Percentiles rank a stretch among this genome's conserved stretches.
phyloP scores from a whole-genome alignment of 2,888 invertebrate genomes.

The Phymatocera aterrima region DNA sequence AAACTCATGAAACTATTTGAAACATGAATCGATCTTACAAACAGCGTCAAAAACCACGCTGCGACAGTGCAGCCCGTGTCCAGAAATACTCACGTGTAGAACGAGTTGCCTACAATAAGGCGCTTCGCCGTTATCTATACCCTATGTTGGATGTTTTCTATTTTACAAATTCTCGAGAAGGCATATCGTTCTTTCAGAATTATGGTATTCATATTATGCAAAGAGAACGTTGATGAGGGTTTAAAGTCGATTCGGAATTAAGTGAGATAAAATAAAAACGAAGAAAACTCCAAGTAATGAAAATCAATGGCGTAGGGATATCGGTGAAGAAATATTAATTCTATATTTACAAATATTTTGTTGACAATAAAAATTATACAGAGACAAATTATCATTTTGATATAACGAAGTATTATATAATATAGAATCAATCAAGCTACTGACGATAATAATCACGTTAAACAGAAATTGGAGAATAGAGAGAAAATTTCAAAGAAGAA shows the following conservation, averaged over 20 bases:
- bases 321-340: neutral
- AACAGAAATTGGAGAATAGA: no score
- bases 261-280: no score
- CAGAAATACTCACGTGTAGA: neutral
- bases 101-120: neutral
- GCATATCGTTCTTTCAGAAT: neutral
- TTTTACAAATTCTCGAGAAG: neutral
- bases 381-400: neutral
- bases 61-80: neutral
- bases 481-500: no score
- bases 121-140: neutral
- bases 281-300: neutral
- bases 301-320: neutral
- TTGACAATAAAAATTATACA: neutral
- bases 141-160: no score
- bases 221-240: neutral
- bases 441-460: no score
- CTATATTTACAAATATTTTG: conserved; percentile 18
- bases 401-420: no score
- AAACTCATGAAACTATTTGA: neutral
- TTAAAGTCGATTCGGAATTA: neutral
- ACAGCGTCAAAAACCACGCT: neutral
- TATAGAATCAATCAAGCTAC: no score
- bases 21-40: neutral
- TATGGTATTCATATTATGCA: neutral